phyloP scores from a whole-genome alignment of 2,797 vertebrate species.

The Poecilia picta region DNA sequence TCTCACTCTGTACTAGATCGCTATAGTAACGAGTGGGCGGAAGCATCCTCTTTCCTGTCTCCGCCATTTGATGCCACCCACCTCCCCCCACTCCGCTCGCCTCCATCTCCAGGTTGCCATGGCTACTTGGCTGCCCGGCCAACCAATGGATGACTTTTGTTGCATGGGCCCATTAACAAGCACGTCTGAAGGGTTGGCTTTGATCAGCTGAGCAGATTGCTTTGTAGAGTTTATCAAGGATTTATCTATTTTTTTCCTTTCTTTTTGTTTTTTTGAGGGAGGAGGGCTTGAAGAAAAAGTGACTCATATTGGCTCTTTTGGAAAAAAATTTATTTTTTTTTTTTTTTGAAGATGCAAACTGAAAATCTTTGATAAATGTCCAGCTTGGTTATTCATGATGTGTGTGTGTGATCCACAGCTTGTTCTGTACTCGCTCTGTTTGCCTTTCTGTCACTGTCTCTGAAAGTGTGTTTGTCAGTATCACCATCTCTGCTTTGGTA shows the following conservation, averaged over 20 bases:
- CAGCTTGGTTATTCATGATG: slow-evolving; percentile 49
- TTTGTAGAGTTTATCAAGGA: slow-evolving; percentile 80
- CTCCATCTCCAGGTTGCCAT: slow-evolving; percentile 78
- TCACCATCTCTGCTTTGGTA: slow-evolving; percentile 38
- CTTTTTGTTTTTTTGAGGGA: not conserved
- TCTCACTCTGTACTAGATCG: slow-evolving; percentile 49
- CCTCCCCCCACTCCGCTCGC: slow-evolving; percentile 60
- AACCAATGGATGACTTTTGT: slow-evolving; percentile 68
- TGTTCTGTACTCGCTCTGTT: slow-evolving; percentile 54
- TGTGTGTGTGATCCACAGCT: slow-evolving; percentile 48
- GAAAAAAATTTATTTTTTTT: slow-evolving; percentile 18
- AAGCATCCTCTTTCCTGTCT: slow-evolving; percentile 62
- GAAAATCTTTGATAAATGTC: slow-evolving; percentile 83
- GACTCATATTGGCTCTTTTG: slow-evolving; percentile 49
- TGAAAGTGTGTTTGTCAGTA: slow-evolving; percentile 25
- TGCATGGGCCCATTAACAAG: slow-evolving; percentile 74
- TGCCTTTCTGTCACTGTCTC: slow-evolving; percentile 35
- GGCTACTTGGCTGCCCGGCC: slow-evolving; percentile 73
- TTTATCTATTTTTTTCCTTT: slow-evolving; percentile 36
- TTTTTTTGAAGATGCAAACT: slow-evolving; percentile 38
- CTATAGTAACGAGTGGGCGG: slow-evolving; percentile 62
- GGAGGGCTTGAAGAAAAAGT: slow-evolving; percentile 9
- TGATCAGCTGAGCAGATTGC: slow-evolving; percentile 74
- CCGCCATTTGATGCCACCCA: slow-evolving; percentile 63
- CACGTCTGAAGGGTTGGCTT: slow-evolving; percentile 66